Conservation (phyloP, 2,888 invertebrate genomes). For the Acheta domesticus region DNA sequence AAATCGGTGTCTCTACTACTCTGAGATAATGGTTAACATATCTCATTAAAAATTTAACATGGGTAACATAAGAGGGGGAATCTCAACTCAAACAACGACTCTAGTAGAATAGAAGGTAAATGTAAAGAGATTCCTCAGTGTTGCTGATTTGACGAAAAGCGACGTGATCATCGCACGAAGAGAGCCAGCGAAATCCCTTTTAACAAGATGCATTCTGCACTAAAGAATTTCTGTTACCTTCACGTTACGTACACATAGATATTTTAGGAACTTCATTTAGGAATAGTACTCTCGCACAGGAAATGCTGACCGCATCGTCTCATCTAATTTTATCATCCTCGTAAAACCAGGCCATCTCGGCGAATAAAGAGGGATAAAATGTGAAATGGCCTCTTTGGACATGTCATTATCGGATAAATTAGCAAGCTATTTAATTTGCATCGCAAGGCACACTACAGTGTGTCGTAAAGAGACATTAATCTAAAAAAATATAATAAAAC, state of each 20-base stretch:
- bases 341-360: not conserved
- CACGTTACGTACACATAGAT: not conserved
- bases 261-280: not conserved
- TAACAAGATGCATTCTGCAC: too few relatives aligned
- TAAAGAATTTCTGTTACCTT: too few relatives aligned
- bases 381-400: not conserved
- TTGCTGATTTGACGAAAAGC: too few relatives aligned
- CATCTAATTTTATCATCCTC: constrained; percentile 1
- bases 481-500: not conserved
- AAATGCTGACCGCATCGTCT: constrained; percentile 7
- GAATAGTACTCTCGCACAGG: not conserved
- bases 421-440: not conserved
- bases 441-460: not conserved
- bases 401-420: constrained; percentile 1
- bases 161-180: too few relatives aligned
- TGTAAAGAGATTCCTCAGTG: too few relatives aligned
- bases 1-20: too few relatives aligned
- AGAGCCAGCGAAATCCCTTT: too few relatives aligned
- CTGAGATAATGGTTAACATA: too few relatives aligned
- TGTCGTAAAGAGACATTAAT: not conserved
- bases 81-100: too few relatives aligned
- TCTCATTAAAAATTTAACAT: too few relatives aligned
- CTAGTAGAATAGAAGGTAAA: too few relatives aligned
- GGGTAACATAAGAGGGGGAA: too few relatives aligned
- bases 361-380: not conserved